Evolutionary conservation across 53 echinoderm and acorn worm species (phyloP).

Genomic region (Apostichopus leukothele): DNA sequence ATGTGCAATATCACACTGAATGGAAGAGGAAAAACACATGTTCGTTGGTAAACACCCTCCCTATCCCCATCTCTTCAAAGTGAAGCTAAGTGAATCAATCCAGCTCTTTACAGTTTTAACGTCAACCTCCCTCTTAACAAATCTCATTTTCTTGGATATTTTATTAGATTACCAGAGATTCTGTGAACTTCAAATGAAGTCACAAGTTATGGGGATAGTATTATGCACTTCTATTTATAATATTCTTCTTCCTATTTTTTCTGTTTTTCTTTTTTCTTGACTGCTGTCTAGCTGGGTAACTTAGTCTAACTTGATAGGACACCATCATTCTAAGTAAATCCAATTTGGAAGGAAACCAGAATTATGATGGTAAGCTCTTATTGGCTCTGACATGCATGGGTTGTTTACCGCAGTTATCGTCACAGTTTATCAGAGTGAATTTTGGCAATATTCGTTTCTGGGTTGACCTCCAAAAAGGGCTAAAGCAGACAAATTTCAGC

Average conservation of each 20-base stretch:
- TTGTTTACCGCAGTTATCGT: constrained; percentile 11
- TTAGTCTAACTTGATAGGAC: not conserved
- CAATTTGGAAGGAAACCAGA: constrained; percentile 27
- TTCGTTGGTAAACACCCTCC: constrained; percentile 8
- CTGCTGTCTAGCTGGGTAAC: not conserved
- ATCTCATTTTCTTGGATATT: constrained; percentile 36
- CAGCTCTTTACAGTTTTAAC: constrained; percentile 30
- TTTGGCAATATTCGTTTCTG: not conserved
- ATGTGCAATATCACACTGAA: constrained; percentile 31
- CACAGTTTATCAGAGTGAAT: not conserved
- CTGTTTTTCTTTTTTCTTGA: not conserved
- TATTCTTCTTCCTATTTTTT: not conserved
- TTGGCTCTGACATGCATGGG: constrained; percentile 3
- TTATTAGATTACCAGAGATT: constrained; percentile 45
- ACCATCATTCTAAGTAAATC: constrained; percentile 19
- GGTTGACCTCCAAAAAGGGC: not conserved
- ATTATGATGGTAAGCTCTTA: not conserved
- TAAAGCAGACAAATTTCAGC: not conserved
- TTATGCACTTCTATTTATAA: not conserved
- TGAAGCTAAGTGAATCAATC: constrained; percentile 39
- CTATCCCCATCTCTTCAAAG: not conserved
- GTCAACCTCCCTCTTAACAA: constrained; percentile 30
- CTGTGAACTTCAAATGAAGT: constrained; percentile 36
- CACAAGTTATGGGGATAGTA: constrained; percentile 18
- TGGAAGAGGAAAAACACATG: constrained; percentile 31